phyloP scores from a whole-genome alignment of 2,888 invertebrate species.

The Pristionchus entomophagus region DNA sequence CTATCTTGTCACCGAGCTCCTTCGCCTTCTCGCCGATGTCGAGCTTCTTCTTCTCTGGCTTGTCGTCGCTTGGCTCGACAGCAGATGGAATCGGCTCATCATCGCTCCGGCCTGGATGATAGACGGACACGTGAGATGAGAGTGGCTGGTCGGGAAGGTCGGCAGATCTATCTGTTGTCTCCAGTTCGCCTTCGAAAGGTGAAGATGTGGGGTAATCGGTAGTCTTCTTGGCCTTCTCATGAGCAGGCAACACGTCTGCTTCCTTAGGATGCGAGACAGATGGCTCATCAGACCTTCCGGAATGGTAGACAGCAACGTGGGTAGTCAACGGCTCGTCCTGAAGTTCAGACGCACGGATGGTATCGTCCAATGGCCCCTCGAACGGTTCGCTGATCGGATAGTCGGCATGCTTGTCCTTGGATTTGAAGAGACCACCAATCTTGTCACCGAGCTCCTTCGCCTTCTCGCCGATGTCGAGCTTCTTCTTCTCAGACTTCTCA shows the following conservation, averaged over 20 bases:
- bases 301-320: constrained; percentile 5
- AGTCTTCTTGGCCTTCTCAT: not conserved
- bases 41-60: constrained; percentile 36
- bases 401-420: constrained; percentile 7
- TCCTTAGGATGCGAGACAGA: not conserved
- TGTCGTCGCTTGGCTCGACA: not conserved
- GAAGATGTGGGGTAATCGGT: not conserved
- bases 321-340: constrained; percentile 7
- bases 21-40: constrained; percentile 28
- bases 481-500: constrained; percentile 35
- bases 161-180: not conserved
- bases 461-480: constrained; percentile 22
- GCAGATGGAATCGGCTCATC: not conserved
- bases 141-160: constrained; percentile 3
- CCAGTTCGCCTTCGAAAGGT: constrained; percentile 26
- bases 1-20: constrained; percentile 9
- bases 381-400: not conserved
- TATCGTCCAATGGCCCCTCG: constrained; percentile 12
- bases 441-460: constrained; percentile 19
- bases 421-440: constrained; percentile 35
- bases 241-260: not conserved
- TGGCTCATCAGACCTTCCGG: not conserved
- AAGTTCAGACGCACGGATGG: not conserved
- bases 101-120: constrained; percentile 19
- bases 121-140: constrained; percentile 4